Evolutionary conservation across 2,888 invertebrate species (phyloP).

Genomic region (Pristionchus maxplancki): DNA sequence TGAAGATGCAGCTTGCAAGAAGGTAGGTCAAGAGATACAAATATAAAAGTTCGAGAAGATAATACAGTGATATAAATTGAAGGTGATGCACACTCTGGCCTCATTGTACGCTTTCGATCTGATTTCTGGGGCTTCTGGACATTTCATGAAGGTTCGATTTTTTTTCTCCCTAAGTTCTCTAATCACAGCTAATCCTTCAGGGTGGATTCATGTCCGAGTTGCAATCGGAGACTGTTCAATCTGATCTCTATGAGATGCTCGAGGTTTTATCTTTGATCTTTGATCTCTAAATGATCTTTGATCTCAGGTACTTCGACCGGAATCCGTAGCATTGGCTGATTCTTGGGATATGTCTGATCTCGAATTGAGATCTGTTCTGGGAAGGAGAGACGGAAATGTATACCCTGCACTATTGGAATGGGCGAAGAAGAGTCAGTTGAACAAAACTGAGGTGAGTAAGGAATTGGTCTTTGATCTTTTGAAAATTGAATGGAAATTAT

Average conservation of each 20-base stretch:
- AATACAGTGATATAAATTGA: background rate
- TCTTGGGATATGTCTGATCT: constrained; percentile 85
- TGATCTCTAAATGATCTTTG: background rate
- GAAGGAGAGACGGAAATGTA: constrained; percentile 77
- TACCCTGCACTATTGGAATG: constrained; percentile 79
- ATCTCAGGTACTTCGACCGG: constrained; percentile 80
- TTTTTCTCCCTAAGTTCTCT: background rate
- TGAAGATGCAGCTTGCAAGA: constrained; percentile 78
- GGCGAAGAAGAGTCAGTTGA: constrained; percentile 79
- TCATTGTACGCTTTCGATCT: constrained; percentile 65
- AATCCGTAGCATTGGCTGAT: constrained; percentile 93
- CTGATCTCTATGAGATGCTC: constrained; percentile 43
- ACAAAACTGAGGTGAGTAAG: constrained; percentile 77
- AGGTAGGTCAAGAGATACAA: background rate
- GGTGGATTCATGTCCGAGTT: constrained; percentile 66
- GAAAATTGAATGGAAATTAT: background rate
- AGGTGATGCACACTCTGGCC: constrained; percentile 51
- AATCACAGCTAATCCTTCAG: constrained; percentile 51
- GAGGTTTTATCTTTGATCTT: constrained; percentile 31
- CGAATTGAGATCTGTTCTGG: constrained; percentile 78
- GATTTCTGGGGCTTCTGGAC: constrained; percentile 61
- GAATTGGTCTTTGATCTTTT: background rate
- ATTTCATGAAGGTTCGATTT: constrained; percentile 59
- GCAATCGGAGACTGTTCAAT: constrained; percentile 62
- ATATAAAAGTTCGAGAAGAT: background rate